Base-by-base conservation (phyloP, 2,113 vertebrate genomes). In the Malurus melanocephalus region DNA sequence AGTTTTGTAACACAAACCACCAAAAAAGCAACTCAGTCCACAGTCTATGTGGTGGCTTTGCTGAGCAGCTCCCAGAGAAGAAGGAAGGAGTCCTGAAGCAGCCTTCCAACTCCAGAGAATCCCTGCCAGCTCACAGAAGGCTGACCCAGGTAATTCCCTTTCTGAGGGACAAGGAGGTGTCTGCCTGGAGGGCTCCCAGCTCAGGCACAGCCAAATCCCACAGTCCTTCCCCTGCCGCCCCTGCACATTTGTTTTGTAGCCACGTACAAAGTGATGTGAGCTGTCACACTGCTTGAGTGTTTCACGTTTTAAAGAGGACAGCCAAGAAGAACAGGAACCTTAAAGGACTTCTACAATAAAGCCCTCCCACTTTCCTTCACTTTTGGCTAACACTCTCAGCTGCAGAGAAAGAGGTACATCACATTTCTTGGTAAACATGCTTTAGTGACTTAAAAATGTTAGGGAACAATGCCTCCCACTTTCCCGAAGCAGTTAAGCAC, bases 381-480 rank as follows among this genome's bases (percentile, higher is more conserved):
- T 96, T 94, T 88, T 78, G 79, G 83, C 92, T 92, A 87, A 73
- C 73, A 53, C 45, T 88, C 72, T 73, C 80, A 61, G 77, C 75
- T 84, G 27, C 1, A 51, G 28, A 33, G 20, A 28, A 45, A 30
- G 38, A 17, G 69, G 71, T 85, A 71, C 55, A 79, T 90, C 87
- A 72, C 90, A 93, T 95, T 96, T 96, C 96, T 96, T 89, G 88
- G 69, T 16, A 40, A 85, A 94, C 74, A 87, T 24, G 35, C 53
- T 59, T 56, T 57, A 79, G 76, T 57, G 73, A 96, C 87, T 95
- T 95, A 94, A 95, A 97, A 97, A 96, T 80, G 74, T 95, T 93
- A 92, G 89, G 92, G 93, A 87, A 90, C 81, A 94, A 91, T 89
- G 87, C 61, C 68, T 90, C 93, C 87, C 80, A 74, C 55, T 85